These are phyloP conservation scores for Chesias legatella DNA, from an alignment of 2,888 invertebrate genomes.

Conservation along the genomic window DNA sequence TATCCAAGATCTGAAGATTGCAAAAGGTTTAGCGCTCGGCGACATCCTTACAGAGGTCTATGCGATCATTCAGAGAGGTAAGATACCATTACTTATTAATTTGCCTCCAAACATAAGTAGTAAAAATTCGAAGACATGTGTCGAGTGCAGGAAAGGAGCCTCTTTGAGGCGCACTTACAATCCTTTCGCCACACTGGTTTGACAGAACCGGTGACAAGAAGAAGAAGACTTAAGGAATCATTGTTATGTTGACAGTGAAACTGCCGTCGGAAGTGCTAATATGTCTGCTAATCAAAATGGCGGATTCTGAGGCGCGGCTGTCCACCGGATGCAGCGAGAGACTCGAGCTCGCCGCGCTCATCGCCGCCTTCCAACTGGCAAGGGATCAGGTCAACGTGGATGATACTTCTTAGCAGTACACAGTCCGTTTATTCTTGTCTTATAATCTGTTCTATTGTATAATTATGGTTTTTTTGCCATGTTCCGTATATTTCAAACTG, in stretches of 20 bases:
- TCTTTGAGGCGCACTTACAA: too few species aligned
- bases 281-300: constrained; percentile 90
- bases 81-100: constrained; percentile 44
- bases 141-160: too few species aligned
- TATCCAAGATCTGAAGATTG: constrained; percentile 90
- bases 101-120: too few species aligned
- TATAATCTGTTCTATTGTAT: too few species aligned
- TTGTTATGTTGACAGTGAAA: too few species aligned
- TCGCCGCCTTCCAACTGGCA: constrained; percentile 92
- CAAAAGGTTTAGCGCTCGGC: constrained; percentile 94
- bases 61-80: constrained; percentile 91
- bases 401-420: constrained; percentile 3
- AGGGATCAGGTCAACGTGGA: constrained; percentile 76
- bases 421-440: too few species aligned
- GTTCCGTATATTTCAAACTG: too few species aligned
- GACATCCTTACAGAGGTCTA: constrained; percentile 97
- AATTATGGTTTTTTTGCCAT: too few species aligned
- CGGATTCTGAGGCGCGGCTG: constrained; percentile 93
- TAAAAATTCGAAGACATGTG: too few species aligned
- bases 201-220: too few species aligned
- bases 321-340: constrained; percentile 93
- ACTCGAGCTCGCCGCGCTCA: constrained; percentile 92
- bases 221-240: too few species aligned
- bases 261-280: constrained; percentile 90
- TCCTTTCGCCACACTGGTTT: too few species aligned